Percentiles rank a stretch among this genome's conserved stretches.
phyloP scores from a whole-genome alignment of 2,797 vertebrate genomes.

The Pachyuromys duprasi region DNA sequence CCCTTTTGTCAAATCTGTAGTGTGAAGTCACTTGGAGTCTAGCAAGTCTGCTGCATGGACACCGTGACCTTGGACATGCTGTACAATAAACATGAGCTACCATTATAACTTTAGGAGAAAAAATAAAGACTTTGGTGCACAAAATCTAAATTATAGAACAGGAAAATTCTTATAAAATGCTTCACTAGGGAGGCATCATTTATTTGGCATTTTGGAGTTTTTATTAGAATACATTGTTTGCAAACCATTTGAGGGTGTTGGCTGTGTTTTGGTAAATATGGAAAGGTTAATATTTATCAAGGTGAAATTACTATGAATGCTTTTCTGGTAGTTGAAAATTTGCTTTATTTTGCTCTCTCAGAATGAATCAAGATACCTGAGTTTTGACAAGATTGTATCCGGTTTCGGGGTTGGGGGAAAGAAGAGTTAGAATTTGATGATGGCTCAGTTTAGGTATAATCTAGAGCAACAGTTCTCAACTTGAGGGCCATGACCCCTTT shows the following conservation, averaged over 20 bases:
- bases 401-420: background rate
- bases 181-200: background rate
- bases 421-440: slow-evolving; percentile 38
- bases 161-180: background rate
- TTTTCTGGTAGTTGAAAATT: slow-evolving; percentile 12
- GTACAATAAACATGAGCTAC: background rate
- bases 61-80: background rate
- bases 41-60: background rate
- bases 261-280: slow-evolving; percentile 46
- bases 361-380: slow-evolving; percentile 36
- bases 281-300: slow-evolving; percentile 45
- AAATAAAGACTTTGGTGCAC: background rate
- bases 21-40: background rate
- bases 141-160: background rate
- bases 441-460: background rate
- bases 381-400: slow-evolving; percentile 34
- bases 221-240: background rate
- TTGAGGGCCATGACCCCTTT: too few species aligned
- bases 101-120: slow-evolving; percentile 38
- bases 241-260: slow-evolving; percentile 9
- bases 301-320: slow-evolving; percentile 32
- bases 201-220: background rate
- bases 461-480: background rate
- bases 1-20: background rate
- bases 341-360: slow-evolving; percentile 53